These are phyloP conservation scores for Euzetes globulus DNA, from an alignment of 2,888 invertebrate genomes.

Conservation along the genomic window DNA sequence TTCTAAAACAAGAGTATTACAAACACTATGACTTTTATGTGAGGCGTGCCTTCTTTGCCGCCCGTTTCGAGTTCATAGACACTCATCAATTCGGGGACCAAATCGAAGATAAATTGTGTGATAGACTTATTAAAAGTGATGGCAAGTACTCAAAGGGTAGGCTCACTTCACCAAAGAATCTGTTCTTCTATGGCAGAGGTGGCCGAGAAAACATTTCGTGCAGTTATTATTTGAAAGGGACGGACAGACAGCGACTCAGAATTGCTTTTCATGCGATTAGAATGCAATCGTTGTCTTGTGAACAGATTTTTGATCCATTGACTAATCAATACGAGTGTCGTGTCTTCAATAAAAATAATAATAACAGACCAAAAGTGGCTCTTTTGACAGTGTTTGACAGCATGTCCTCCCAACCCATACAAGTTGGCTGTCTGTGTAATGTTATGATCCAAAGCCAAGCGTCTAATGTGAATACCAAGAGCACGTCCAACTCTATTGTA, in stretches of 20 bases:
- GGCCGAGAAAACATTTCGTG: constrained; percentile 68
- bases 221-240: constrained; percentile 41
- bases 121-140: constrained; percentile 37
- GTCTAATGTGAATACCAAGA: background rate
- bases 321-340: constrained; percentile 24
- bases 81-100: constrained; percentile 42
- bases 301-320: constrained; percentile 15
- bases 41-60: constrained; percentile 58
- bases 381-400: constrained; percentile 38
- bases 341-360: background rate
- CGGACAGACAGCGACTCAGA: constrained; percentile 35
- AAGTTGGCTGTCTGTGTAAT: constrained; percentile 37
- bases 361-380: constrained; percentile 16
- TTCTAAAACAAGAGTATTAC: constrained; percentile 64
- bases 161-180: constrained; percentile 68
- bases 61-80: constrained; percentile 75
- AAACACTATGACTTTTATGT: constrained; percentile 73
- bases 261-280: constrained; percentile 3
- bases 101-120: constrained; percentile 40
- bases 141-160: constrained; percentile 50
- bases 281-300: constrained; percentile 20
- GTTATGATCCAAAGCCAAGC: background rate
- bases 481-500: constrained; percentile 52
- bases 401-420: constrained; percentile 35
- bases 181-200: constrained; percentile 73